These are phyloP conservation scores for Nematopogon swammerdamellus DNA, from an alignment of 2,888 invertebrate genomes.

Conservation along the genomic window DNA sequence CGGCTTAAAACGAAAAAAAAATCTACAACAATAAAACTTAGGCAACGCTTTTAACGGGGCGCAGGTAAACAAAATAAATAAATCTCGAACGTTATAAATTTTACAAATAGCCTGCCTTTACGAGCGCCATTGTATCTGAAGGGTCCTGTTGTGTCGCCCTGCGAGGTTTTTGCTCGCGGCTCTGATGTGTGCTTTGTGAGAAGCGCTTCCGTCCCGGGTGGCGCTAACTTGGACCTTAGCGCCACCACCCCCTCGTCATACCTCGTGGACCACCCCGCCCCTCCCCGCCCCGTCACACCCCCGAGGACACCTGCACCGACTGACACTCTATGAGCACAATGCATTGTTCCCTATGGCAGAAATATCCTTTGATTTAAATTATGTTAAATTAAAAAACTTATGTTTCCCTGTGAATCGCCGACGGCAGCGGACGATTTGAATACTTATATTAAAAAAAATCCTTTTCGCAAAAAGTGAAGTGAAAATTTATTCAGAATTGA, in stretches of 20 bases:
- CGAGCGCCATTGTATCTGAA: not conserved
- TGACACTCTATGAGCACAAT: too few relatives aligned
- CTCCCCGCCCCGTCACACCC: too few relatives aligned
- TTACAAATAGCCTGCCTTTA: slow-evolving; percentile 23
- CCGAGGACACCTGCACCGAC: too few relatives aligned
- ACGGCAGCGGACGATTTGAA: too few relatives aligned
- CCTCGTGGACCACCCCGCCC: not conserved
- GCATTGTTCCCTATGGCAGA: too few relatives aligned
- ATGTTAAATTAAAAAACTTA: too few relatives aligned
- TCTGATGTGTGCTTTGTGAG: slow-evolving; percentile 29
- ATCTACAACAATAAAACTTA: not conserved
- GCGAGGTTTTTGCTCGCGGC: not conserved
- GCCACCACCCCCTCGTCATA: slow-evolving; percentile 26
- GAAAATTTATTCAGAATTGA: too few relatives aligned
- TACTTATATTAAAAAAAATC: too few relatives aligned
- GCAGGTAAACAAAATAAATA: slow-evolving; percentile 53
- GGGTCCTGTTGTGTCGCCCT: not conserved
- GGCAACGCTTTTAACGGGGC: slow-evolving; percentile 16
- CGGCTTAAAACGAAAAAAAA: not conserved
- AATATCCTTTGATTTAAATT: too few relatives aligned
- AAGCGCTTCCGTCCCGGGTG: slow-evolving; percentile 27
- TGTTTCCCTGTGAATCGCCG: too few relatives aligned
- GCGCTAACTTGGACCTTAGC: slow-evolving; percentile 41
- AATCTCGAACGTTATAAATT: slow-evolving; percentile 43
- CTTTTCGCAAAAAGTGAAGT: too few relatives aligned